These are phyloP conservation scores for Iguana delicatissima DNA, from an alignment of 2,797 vertebrate genomes.

Conservation along the genomic window DNA sequence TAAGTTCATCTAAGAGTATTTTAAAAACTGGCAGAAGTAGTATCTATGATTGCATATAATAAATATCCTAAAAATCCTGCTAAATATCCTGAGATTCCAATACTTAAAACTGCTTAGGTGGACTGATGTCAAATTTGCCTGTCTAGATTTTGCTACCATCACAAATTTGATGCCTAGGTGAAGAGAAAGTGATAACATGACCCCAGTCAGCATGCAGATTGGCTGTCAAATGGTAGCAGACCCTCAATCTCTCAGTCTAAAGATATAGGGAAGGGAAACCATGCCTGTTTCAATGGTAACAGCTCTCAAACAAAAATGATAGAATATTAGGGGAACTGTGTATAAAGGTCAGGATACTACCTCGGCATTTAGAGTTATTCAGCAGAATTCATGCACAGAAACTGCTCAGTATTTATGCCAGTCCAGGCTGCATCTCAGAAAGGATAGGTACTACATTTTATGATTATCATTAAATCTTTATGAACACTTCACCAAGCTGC, in stretches of 20 bases:
- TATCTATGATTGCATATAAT: too few species aligned
- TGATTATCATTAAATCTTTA: slow-evolving; percentile 29
- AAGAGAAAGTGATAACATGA: too few species aligned
- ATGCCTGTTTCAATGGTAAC: background rate
- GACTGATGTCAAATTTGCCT: too few species aligned
- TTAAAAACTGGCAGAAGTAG: too few species aligned
- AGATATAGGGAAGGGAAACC: background rate
- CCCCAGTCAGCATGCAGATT: too few species aligned
- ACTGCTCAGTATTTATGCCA: background rate
- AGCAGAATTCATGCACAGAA: background rate
- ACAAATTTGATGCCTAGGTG: too few species aligned
- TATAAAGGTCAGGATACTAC: background rate
- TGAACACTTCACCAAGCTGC: slow-evolving; percentile 31
- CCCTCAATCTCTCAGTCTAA: background rate
- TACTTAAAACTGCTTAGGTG: too few species aligned
- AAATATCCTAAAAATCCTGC: too few species aligned
- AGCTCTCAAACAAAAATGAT: background rate
- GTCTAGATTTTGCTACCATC: too few species aligned
- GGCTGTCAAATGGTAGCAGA: background rate
- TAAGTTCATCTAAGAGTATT: too few species aligned
- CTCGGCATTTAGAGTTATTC: background rate
- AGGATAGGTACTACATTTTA: slow-evolving; percentile 9
- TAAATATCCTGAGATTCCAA: too few species aligned
- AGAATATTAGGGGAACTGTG: background rate
- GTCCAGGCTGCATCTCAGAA: background rate